These are phyloP conservation scores for Drosophila parvula DNA, from an alignment of 1,140 invertebrate species.

Conservation along the genomic window DNA sequence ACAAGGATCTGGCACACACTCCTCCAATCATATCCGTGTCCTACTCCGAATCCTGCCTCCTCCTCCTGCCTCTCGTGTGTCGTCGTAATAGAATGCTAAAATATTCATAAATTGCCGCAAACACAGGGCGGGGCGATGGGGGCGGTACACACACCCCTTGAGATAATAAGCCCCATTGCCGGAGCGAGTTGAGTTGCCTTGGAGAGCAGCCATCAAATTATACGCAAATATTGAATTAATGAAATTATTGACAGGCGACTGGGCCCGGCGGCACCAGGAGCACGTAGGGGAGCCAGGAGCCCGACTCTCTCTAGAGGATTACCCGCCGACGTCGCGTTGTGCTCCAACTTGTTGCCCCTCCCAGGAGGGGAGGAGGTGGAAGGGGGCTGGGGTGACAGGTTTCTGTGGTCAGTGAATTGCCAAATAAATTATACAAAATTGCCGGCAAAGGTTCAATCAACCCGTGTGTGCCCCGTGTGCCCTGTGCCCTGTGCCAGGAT, in stretches of 20 bases:
- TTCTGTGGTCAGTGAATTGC: conserved; percentile 67
- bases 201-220: conserved; percentile 64
- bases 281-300: neutral
- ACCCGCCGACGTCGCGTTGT: neutral
- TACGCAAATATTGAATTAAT: conserved; percentile 74
- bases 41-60: neutral
- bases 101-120: conserved; percentile 71
- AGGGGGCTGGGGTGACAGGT: conserved; percentile 29
- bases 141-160: conserved; percentile 24
- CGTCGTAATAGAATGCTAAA: conserved; percentile 59
- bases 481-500: neutral
- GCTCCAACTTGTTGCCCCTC: conserved; percentile 34
- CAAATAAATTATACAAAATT: conserved; percentile 73
- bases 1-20: conserved; percentile 11
- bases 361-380: conserved; percentile 11
- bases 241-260: conserved; percentile 74
- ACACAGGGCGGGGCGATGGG: neutral
- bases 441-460: conserved; percentile 46
- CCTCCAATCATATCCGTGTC: neutral
- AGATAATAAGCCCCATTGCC: conserved; percentile 60
- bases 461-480: neutral
- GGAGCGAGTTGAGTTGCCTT: conserved; percentile 21
- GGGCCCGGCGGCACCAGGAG: conserved; percentile 16
- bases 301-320: conserved; percentile 10
- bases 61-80: conserved; percentile 8